Conservation (phyloP, 2,888 invertebrate species). For the Therioaphis trifolii region DNA sequence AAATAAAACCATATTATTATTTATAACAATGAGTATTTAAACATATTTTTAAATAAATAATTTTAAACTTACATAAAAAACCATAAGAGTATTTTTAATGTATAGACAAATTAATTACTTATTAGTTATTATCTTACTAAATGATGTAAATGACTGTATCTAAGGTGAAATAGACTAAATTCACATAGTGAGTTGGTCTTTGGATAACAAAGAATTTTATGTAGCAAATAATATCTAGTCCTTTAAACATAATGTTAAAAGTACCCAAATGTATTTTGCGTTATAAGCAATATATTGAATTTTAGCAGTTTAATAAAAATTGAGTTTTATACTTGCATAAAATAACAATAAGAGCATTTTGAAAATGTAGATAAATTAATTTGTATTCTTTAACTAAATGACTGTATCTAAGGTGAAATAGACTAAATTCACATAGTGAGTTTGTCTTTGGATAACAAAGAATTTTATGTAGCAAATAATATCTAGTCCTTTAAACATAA, state of each 20-base stretch:
- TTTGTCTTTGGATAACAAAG: conserved; percentile 50
- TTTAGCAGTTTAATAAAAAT: no score
- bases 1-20: no score
- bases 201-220: conserved; percentile 48
- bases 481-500: conserved; percentile 23
- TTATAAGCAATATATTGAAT: not conserved
- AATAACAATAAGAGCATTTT: no score
- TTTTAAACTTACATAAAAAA: no score
- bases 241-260: not conserved
- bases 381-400: no score
- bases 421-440: not conserved
- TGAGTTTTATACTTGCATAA: no score
- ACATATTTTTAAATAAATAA: no score
- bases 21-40: no score
- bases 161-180: conserved; percentile 45
- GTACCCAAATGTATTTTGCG: conserved; percentile 45
- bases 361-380: no score
- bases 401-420: conserved; percentile 50
- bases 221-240: conserved; percentile 38
- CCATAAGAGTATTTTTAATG: no score
- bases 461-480: conserved; percentile 38
- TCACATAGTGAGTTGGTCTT: conserved; percentile 1
- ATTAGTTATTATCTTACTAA: not conserved
- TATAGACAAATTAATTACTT: no score
- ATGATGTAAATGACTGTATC: not conserved